Percentiles rank a stretch among this genome's conserved stretches.
These are phyloP conservation scores for Harpagoxenus sublaevis DNA, from an alignment of 2,888 invertebrate species.

Conservation along the genomic window DNA sequence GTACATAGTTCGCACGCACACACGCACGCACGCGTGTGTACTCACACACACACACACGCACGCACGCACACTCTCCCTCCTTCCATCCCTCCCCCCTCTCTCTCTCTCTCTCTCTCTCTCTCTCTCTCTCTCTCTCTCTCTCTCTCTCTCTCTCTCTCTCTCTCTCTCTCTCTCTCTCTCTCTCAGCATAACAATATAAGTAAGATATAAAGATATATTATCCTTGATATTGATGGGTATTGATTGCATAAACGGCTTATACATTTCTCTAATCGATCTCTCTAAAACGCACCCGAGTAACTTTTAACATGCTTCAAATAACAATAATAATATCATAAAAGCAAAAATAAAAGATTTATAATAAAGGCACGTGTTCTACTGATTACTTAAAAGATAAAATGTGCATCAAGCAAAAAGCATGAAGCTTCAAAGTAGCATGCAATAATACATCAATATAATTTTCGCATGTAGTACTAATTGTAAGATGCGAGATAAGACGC, in stretches of 20 bases:
- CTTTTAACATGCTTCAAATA: conserved; percentile 61
- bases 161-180: background rate
- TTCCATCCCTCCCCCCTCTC: no score
- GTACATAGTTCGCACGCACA: conserved; percentile 71
- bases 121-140: conserved; percentile 10
- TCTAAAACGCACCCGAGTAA: conserved; percentile 15
- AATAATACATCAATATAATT: conserved; percentile 62
- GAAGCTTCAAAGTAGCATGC: conserved; percentile 70
- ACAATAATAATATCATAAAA: conserved; percentile 59
- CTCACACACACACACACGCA: no score
- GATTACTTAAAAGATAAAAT: conserved; percentile 56
- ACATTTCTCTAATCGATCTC: conserved; percentile 1
- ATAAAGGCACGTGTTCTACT: background rate
- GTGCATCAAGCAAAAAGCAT: conserved; percentile 72
- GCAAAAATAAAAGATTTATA: conserved; percentile 55
- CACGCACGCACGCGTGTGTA: background rate
- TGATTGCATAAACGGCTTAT: background rate
- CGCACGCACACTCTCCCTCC: no score
- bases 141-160: background rate
- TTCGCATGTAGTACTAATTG: background rate
- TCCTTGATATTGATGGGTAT: conserved; percentile 7
- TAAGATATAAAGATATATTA: conserved; percentile 53
- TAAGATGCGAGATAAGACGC: background rate
- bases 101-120: background rate
- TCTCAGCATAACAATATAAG: conserved; percentile 50